A percentile compares a stretch with the other conserved stretches of the same genome.
Evolutionary conservation across 2,888 invertebrate genomes (phyloP).

Genomic region (Horisme vitalbata): DNA sequence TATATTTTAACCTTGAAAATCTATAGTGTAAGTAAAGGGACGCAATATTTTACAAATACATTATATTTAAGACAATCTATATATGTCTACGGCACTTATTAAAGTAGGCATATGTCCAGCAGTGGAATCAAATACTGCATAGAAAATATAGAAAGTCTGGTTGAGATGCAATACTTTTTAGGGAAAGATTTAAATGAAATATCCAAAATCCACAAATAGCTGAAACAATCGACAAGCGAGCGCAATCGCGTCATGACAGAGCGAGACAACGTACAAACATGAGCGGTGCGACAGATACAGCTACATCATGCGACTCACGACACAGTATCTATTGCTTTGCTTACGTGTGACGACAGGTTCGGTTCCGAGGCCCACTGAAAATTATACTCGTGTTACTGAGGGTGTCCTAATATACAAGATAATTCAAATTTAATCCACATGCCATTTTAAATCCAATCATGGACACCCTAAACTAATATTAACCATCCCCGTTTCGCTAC

Average conservation of each 20-base stretch:
- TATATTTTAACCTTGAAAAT: no score
- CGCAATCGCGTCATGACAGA: slow-evolving; percentile 50
- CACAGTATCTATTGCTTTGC: slow-evolving; percentile 68
- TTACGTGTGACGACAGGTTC: slow-evolving; percentile 78
- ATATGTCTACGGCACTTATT: no score
- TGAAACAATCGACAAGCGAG: slow-evolving; percentile 31
- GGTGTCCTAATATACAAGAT: slow-evolving; percentile 43
- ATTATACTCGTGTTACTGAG: slow-evolving; percentile 69
- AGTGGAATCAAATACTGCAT: no score
- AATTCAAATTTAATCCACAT: slow-evolving; percentile 23
- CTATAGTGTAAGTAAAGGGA: no score
- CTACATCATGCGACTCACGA: slow-evolving; percentile 76
- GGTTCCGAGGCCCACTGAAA: slow-evolving; percentile 81
- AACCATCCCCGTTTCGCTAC: slow-evolving; percentile 22
- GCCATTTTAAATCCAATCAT: slow-evolving; percentile 24
- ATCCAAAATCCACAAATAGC: slow-evolving; percentile 35
- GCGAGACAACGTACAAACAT: slow-evolving; percentile 56
- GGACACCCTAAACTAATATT: slow-evolving; percentile 27
- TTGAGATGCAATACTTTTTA: no score
- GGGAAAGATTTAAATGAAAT: neutral
- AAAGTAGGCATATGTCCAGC: no score
- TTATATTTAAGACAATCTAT: no score
- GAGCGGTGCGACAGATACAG: slow-evolving; percentile 65
- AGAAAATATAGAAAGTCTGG: no score
- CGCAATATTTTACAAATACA: no score